phyloP scores from a whole-genome alignment of 2,888 invertebrate genomes.

The Emmelina monodactyla region DNA sequence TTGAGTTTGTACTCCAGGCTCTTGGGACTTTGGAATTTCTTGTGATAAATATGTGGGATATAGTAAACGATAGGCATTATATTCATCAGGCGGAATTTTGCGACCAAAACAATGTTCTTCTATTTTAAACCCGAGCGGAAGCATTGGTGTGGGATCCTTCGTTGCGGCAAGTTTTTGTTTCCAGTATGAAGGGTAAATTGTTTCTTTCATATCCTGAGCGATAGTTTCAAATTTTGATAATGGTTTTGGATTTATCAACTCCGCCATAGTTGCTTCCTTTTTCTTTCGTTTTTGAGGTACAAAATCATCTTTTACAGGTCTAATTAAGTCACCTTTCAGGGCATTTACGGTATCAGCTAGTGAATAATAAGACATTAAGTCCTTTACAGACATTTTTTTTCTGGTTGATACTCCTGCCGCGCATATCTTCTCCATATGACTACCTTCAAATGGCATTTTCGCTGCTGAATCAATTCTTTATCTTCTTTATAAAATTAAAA shows the following conservation, averaged over 20 bases:
- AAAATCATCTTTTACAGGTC: slow-evolving; percentile 17
- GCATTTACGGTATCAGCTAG: slow-evolving; percentile 28
- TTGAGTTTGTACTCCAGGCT: slow-evolving; percentile 27
- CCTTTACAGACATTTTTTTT: slow-evolving; percentile 14
- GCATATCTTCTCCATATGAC: slow-evolving; percentile 20
- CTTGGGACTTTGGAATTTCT: slow-evolving; percentile 28
- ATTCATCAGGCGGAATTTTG: slow-evolving; percentile 14
- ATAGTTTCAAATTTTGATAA: slow-evolving; percentile 43
- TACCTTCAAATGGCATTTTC: no score
- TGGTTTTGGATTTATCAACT: slow-evolving; percentile 27
- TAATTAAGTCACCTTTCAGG: slow-evolving; percentile 23
- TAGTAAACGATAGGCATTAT: slow-evolving; percentile 22
- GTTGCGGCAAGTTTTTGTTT: slow-evolving; percentile 30
- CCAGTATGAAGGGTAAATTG: slow-evolving; percentile 45
- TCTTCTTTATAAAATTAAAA: no score
- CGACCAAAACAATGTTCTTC: slow-evolving; percentile 20
- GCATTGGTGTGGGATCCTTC: slow-evolving; percentile 38
- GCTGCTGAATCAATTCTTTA: no score
- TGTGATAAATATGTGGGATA: slow-evolving; percentile 26
- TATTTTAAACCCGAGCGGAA: slow-evolving; percentile 40
- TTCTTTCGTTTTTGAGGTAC: neutral
- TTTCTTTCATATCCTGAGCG: slow-evolving; percentile 40
- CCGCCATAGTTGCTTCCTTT: neutral
- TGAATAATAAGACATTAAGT: slow-evolving; percentile 19
- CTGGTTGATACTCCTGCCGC: slow-evolving; percentile 25